Base-by-base conservation (phyloP, 2,888 invertebrate genomes). In the Idaea biselata region DNA sequence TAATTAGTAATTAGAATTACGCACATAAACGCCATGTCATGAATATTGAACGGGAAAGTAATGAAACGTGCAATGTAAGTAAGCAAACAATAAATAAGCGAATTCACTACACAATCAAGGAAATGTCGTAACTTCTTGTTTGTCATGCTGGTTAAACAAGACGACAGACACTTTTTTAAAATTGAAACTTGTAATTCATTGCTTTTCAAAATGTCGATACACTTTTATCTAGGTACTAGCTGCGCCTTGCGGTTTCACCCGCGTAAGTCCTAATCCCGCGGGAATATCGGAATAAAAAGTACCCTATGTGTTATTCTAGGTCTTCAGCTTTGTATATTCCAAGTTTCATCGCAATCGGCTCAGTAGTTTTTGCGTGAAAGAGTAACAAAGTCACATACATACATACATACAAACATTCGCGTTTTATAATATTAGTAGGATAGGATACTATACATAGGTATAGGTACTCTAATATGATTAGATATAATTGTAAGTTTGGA, bases 41-140 rank as follows among this genome's bases (percentile, higher is more conserved):
- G 81, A 87, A 87, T 86, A 87, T 86, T 84, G 75, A 84, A 77
- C 77, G 78, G 64, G 81, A 84, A 84, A 83, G 85, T 80, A 70
- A 75, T 73, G 67, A 66, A 76, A 75, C 65, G 68, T 62, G 63
- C 54, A 67, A 64, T 61, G 70, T 71, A 71, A 73, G 67, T 73
- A 65, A 66, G 65, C 69, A 71, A 67, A 68, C 69, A 65, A 73
- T 75, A 72, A 75, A 74, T 75, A 74, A 75, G 66, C 75, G 55
- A 72, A 74, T 70, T 63, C 68, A 70, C 56, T 44, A 72, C 63
- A 63, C 64, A 68, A 68, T 65, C 69, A 59, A 76, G 71, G 71
- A 71, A 71, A 66, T 61, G 18, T 56, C 58, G 57, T 63, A 17
- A 56, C 18, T 70, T 67, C 63, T 64, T 64, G 68, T 67, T 66